Evolutionary conservation across 1,140 invertebrate genomes (phyloP), one percentile per base, ranked within the genome.

Genomic region (Psix sp.): DNA sequence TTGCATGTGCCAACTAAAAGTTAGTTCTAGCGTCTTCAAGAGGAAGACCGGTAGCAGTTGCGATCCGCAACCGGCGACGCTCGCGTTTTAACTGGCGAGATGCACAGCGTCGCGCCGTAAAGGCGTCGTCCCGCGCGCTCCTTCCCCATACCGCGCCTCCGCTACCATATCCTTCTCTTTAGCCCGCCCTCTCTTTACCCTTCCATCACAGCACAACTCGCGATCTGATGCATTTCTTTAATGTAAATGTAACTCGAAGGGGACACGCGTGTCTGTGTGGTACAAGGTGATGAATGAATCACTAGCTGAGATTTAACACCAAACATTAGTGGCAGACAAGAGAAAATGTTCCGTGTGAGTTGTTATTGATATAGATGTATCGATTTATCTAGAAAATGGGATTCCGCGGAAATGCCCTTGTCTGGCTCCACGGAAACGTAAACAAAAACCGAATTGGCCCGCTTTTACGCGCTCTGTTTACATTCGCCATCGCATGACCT

Each of bases 41-140:
- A 15, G 26, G 13, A 26, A 7, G 7, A 14, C 39, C 7, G 13
- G 10, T 33, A 26, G 39, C 9, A 15, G 3, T 38, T 56, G 31
- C 62, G 68, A 33, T n/a, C 68, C 46, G 52, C 33, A 43, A 31
- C 42, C 35, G 48, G 39, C 46, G 67, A 76, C 77, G 70, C 60
- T 80, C 76, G 66, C 77, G 68, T 77, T 82, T 78, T 77, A 72
- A 82, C 81, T 80, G 79, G 78, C 70, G 76, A 80, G 74, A 77
- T 67, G 70, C 76, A 56, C 38, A 56, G 67, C 79, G 71, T 78
- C 79, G 65, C 65, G 45, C 45, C 43, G 68, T 72, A 70, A 78
- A 79, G 54, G 73, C 68, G 79, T 80, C 70, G 75, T 74, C 36
- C 57, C 71, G 60, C 68, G 57, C 31, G 36, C 48, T 33, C 60